These are phyloP conservation scores for Diorhabda elongata DNA, from an alignment of 1,140 invertebrate species.

Conservation along the genomic window DNA sequence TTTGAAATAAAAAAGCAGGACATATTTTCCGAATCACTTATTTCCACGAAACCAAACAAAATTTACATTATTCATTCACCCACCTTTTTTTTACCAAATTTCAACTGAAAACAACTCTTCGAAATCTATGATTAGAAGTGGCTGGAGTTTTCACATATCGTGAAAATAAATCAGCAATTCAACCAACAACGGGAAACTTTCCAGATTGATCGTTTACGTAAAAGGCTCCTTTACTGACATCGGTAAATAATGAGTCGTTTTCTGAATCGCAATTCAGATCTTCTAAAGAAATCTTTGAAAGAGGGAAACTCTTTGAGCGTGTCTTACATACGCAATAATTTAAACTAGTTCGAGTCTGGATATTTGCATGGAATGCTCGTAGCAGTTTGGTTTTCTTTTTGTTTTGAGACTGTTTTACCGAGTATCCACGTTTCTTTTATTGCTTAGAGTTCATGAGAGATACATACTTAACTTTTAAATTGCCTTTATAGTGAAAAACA, in stretches of 20 bases:
- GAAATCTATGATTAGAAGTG: conserved; percentile 4
- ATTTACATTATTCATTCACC: not conserved
- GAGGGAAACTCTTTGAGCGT: conserved; percentile 12
- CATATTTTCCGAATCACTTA: too few species aligned
- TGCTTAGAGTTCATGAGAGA: too few species aligned
- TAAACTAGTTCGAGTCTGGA: not conserved
- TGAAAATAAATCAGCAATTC: conserved; percentile 26
- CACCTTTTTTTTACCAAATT: not conserved
- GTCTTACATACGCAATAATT: conserved; percentile 1
- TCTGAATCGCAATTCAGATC: conserved; percentile 24
- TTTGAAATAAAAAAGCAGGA: too few species aligned
- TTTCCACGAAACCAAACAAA: not conserved
- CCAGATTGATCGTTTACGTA: conserved; percentile 30
- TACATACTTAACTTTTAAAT: too few species aligned
- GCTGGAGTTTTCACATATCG: conserved; percentile 22
- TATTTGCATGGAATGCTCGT: not conserved
- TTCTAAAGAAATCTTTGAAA: conserved; percentile 10
- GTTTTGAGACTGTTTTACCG: not conserved
- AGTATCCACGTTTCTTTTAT: too few species aligned
- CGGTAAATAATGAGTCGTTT: conserved; percentile 27
- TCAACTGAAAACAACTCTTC: conserved; percentile 3
- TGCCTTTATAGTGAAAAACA: too few species aligned
- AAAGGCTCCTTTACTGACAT: conserved; percentile 25
- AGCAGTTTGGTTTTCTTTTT: not conserved
- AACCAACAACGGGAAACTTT: conserved; percentile 23